Evolutionary conservation across 1,140 invertebrate species (phyloP), one percentile per base, ranked within the genome.

Genomic region (Drosophila subpulchrella): DNA sequence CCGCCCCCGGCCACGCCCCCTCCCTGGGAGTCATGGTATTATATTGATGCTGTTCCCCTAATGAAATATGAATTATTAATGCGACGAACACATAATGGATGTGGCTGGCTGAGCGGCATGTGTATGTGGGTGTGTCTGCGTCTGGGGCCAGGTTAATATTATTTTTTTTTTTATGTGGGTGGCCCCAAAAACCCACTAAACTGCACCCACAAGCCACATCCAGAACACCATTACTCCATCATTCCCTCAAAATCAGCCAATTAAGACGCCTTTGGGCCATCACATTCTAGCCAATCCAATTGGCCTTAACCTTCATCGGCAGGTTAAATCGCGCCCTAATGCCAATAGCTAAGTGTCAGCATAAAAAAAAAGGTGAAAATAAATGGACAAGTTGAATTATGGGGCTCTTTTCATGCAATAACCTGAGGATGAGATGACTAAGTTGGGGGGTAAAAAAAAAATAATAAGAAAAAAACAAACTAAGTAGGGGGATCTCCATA

Each of bases 31-130:
- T 24, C 55, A n/a, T 44, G 30, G 56, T 8, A 4, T 51, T 51
- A 10, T 36, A 65, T 61, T 68, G 65, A 68, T 68, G 65, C 70
- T 72, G 60, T 65, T 58, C 75, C 59, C 80, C 72, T 65, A 79
- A 84, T 84, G 72, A 77, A 77, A 85, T 81, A 77, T 81, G 72
- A 75, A 81, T 81, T 84, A 67, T 84, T 74, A 81, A 85, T 77
- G 56, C 38, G 61, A 65, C 70, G 61, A 34, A 65, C 73, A 75
- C 59, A 75, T 73, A 73, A 73, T 75, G 71, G 71, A 74, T 74
- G 71, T 73, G 71, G 57, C 54, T 73, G 71, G 57, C 54, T 66
- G 17, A 27, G 20, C 24, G 24, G 2, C 13, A 27, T 50, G 42
- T 38, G 42, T 46, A 27, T 53, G 39, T 70, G 65, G 67, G 54